Conservation (phyloP, 2,113 vertebrate genomes). For the Polypterus bichir region DNA sequence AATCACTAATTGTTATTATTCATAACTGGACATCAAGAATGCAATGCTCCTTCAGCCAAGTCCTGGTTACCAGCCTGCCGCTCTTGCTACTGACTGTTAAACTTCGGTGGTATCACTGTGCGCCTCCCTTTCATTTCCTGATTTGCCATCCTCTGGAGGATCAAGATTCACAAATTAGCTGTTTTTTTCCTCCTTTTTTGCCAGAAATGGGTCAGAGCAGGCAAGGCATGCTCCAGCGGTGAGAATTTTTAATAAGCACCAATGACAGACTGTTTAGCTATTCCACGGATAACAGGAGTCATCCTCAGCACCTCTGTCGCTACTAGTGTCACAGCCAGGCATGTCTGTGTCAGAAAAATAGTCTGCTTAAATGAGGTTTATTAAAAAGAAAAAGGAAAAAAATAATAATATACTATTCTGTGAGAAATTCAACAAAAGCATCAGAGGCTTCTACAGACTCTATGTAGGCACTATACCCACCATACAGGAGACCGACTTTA, state of each 20-base stretch:
- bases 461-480: too few relatives aligned
- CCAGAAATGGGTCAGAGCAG: constrained; percentile 44
- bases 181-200: constrained; percentile 18
- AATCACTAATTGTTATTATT: constrained; percentile 63
- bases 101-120: constrained; percentile 14
- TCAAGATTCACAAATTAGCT: constrained; percentile 42
- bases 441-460: too few relatives aligned
- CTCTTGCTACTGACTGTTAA: constrained; percentile 25
- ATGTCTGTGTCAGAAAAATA: not conserved
- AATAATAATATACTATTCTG: too few relatives aligned
- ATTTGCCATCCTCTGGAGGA: constrained; percentile 31
- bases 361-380: too few relatives aligned
- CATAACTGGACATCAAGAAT: constrained; percentile 40
- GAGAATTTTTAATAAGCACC: constrained; percentile 18
- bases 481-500: too few relatives aligned
- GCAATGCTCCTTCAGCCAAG: too few relatives aligned
- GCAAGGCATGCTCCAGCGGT: constrained; percentile 11
- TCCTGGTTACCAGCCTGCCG: too few relatives aligned
- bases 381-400: too few relatives aligned
- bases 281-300: not conserved
- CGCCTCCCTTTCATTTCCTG: constrained; percentile 15
- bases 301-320: not conserved
- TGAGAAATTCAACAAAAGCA: too few relatives aligned
- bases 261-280: constrained; percentile 6
- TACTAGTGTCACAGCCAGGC: constrained; percentile 1